phyloP scores from a whole-genome alignment of 30 jellyfish, hydroid and myxozoan species.

The Clytia hemisphaerica region DNA sequence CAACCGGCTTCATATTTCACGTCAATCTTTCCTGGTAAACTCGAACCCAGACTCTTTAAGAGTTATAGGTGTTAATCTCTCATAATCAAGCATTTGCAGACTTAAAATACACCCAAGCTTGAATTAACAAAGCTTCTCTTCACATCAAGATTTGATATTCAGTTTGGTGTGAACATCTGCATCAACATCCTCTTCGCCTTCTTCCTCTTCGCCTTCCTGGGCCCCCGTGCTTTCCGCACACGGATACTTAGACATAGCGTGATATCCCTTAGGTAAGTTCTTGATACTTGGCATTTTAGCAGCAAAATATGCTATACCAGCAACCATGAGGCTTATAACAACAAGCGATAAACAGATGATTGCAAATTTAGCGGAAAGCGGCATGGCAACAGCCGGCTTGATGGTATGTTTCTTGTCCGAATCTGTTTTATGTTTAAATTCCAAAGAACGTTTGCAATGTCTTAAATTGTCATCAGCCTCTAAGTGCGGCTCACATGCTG shows the following conservation, averaged over 20 bases:
- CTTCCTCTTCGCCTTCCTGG: conserved; percentile 19
- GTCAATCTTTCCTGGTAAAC: too few species aligned
- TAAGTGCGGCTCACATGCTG: conserved; percentile 47
- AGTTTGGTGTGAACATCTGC: not conserved
- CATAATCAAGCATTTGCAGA: too few species aligned
- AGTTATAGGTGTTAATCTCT: too few species aligned
- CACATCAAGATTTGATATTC: not conserved
- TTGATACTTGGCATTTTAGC: conserved; percentile 51
- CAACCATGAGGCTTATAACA: conserved; percentile 54
- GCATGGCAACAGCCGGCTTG: conserved; percentile 46
- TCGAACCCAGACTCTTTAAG: too few species aligned
- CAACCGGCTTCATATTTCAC: too few species aligned
- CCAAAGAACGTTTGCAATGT: conserved; percentile 73
- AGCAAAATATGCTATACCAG: conserved; percentile 75
- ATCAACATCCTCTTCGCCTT: not conserved
- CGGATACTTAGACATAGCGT: conserved; percentile 31
- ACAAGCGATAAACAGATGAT: conserved; percentile 70
- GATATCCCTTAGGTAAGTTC: conserved; percentile 26
- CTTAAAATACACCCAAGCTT: too few species aligned
- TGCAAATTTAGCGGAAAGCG: conserved; percentile 85
- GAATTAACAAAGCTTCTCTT: too few species aligned
- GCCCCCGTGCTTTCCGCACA: conserved; percentile 21
- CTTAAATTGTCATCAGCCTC: conserved; percentile 56
- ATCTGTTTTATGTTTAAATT: not conserved
- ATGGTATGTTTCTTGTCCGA: not conserved